Base-by-base conservation (phyloP, 2,888 invertebrate species). In the Tinea semifulvella region DNA sequence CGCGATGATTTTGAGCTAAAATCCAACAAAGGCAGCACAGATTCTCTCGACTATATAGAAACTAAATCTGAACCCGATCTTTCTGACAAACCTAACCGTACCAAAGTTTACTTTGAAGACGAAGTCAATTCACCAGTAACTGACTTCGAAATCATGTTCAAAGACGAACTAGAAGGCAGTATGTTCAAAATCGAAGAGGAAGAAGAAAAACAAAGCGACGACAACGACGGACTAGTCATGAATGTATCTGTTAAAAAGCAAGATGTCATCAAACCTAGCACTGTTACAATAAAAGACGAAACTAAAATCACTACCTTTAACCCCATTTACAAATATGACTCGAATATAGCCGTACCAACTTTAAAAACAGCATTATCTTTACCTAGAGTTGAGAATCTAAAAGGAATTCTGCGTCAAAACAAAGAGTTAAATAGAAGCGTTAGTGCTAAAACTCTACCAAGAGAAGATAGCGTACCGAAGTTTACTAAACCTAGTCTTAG, bases 131-230 rank as follows among this genome's bases (percentile, higher is more conserved):
- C 77, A 0, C 79, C 77, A 0, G 73, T 82, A 2, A 79, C 82
- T 1, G 82, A 82, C 57, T 81, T 82, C 43, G 82, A 82, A 60
- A 82, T 82, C 1, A 82, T 82, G 82, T 82, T 82, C 56, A 80
- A 81, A 61, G 82, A 82, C 49, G 82, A 82, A 57, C 48, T 69
- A 2, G 65, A 63, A 27, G 61, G 74, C 44, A 70, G 73, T 28
- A 81, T 82, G 65, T 80, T 77, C 47, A 80, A 81, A 52, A 82
- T 82, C 16, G 82, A 80, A 20, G 75, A 75, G 57, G 82, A 82
- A 56, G 80, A 77, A 48, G 77, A 76, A 52, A 61, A 59, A 27
- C 72, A 71, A 27, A 63, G 65, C 40, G 72, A 75, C 10, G 72
- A 71, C 3, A 76, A 76, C 60, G 76, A 76, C 50, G 80, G 79